Evolutionary conservation across 2,797 vertebrate genomes (phyloP).

Genomic region (Acomys russatus): DNA sequence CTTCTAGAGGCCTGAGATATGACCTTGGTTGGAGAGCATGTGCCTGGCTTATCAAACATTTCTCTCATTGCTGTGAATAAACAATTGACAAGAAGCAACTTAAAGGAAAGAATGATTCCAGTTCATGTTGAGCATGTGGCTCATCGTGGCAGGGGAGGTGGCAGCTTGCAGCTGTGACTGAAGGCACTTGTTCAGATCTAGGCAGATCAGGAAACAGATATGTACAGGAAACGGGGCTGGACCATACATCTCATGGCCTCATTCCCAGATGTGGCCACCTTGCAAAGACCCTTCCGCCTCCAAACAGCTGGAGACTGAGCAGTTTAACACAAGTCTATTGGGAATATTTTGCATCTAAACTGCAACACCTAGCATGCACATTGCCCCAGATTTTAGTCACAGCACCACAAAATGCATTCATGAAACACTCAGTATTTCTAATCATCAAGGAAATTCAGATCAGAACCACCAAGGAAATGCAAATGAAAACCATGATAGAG

Average conservation of each 20-base stretch:
- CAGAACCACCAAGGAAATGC: too few species aligned
- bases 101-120: not conserved
- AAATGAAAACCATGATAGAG: not conserved
- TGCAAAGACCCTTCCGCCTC: not conserved
- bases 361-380: not conserved
- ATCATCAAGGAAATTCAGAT: not conserved
- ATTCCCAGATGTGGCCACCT: not conserved
- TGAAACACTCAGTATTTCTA: not conserved
- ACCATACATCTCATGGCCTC: not conserved
- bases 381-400: not conserved
- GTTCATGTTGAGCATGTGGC: not conserved
- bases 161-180: not conserved
- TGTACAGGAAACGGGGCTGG: not conserved
- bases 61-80: not conserved
- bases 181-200: not conserved
- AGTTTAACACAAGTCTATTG: not conserved
- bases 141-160: not conserved
- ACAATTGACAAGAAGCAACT: not conserved
- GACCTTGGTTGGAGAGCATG: not conserved
- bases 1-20: not conserved
- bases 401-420: not conserved
- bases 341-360: not conserved
- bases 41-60: not conserved
- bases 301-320: not conserved
- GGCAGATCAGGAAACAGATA: not conserved